Evolutionary conservation across 2,113 vertebrate species (phyloP), one percentile per base, ranked within the genome.

Genomic region (Recurvirostra avosetta): DNA sequence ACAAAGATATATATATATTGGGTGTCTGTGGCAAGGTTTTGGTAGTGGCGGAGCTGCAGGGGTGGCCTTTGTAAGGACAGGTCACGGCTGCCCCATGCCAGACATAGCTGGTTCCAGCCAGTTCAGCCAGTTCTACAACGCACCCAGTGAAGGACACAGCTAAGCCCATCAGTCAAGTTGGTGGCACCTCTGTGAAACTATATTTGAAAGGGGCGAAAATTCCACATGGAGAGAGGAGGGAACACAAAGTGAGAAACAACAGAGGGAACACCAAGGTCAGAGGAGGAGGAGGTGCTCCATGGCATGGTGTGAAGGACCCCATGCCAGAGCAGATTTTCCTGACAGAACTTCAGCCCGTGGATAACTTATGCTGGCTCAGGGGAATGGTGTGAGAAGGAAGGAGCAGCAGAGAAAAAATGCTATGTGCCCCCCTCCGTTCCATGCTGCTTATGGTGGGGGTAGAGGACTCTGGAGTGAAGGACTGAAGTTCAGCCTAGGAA

Each of bases 361-460:
- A 52, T 50, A 59, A 52, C 43, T 26, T 23, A 23, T 34, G 38
- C 21, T 38, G 45, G 15, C 29, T 9, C 45, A 68, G 15, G 58
- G 52, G 15, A 90, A 52, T 20, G 25, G 10, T 82, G 6, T 82
- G 47, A 67, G 52, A 66, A 74, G 30, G 32, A 73, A 58, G 50
- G 17, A 58, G 8, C 18, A 74, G 18, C 38, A 82, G 53, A 81
- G 21, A 38, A 61, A 68, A 47, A 68, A 47, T 47, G 23, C 15
- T 61, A 7, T 38, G 13, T 72, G 11, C 7, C 20, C 32, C 9
- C 6, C 5, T 58, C 30, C 1, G 0, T 25, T 11, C 21, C 26
- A 15, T 89, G 36, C 11, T 3, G 2, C 38, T 45, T 59, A 18
- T 2, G 2, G 49, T 62, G 5, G 5, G 18, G 40, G 14, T 15